Base-by-base conservation (phyloP, 2,797 vertebrate species). In the Tragelaphus oryx region DNA sequence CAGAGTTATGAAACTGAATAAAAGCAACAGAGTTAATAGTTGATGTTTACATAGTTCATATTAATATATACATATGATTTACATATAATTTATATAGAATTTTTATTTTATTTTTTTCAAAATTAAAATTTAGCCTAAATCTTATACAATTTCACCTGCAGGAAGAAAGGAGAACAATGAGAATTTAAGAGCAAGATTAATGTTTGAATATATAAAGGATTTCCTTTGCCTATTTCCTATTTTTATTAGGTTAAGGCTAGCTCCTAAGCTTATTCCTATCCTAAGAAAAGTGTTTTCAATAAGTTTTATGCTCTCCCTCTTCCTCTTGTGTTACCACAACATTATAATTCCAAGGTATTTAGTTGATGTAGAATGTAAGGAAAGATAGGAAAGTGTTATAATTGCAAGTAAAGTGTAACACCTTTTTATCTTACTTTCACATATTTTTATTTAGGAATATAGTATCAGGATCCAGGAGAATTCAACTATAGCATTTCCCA, bases 281-380 rank as follows among this genome's bases (percentile, higher is more conserved):
- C 68, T 3, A 87, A 89, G 41, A 52, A 94, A 93, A 92, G n/a
- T 55, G 10, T 87, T 87, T 75, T 87, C 91, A 89, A 28, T 89
- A 55, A 55, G 4, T 80, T 48, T 48, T 79, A n/a, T 8, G 89
- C 4, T n/a, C 6, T 26, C 57, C 52, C 1, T 48, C 20, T 88
- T 93, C 1, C 1, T 28, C 5, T 80, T 78, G 17, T 16, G 4
- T 78, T 78, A 4, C 18, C 14, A 46, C 14, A 68, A 20, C 74
- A 17, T 26, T 5, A 30, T 46, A 62, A 87, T 91, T 90, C 16
- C 85, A 95, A 95, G 24, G 17, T 68, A 71, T 8, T 81, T 59
- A 48, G 18, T 7, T 87, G 3, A 90, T 30, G 9, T 14, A 30
- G 16, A 94, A 52, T 71, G 28, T 75, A 87, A 96, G 11, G 1